Percentiles rank a stretch among this genome's conserved stretches.
phyloP scores from a whole-genome alignment of 2,113 vertebrate species.

The Propithecus coquereli region DNA sequence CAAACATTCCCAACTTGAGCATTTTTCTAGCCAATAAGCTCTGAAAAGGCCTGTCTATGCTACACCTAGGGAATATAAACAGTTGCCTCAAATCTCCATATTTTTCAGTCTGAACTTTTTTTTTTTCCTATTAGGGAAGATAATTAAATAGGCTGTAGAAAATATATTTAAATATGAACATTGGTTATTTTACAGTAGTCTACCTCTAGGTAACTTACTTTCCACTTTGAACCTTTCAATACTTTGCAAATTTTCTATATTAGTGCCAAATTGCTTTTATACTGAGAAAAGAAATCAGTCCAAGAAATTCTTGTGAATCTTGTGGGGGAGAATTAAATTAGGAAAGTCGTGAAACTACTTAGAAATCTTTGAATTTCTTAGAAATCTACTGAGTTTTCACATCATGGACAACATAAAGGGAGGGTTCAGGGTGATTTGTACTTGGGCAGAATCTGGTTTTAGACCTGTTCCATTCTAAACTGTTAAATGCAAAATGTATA shows the following conservation, averaged over 20 bases:
- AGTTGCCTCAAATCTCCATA: neutral
- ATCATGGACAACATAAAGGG: neutral
- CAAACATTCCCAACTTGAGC: neutral
- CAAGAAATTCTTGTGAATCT: conserved; percentile 24
- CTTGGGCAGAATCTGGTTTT: conserved; percentile 2
- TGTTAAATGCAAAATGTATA: conserved; percentile 26
- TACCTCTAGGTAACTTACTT: conserved; percentile 23
- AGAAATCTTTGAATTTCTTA: neutral
- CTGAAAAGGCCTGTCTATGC: neutral
- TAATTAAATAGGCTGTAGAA: neutral
- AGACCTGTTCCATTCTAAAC: neutral
- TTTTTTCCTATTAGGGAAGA: neutral
- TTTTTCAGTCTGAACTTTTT: neutral
- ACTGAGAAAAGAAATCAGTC: conserved; percentile 33
- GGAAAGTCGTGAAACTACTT: neutral
- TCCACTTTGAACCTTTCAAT: conserved; percentile 30
- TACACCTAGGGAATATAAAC: neutral
- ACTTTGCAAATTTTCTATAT: conserved; percentile 36
- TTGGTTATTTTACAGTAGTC: neutral
- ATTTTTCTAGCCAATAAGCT: neutral
- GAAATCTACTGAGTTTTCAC: conserved; percentile 36
- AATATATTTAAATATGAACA: neutral
- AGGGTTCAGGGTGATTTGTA: neutral
- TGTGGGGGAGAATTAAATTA: conserved; percentile 38
- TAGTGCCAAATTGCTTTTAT: conserved; percentile 18